These are phyloP conservation scores for Acanthis flammea DNA, from an alignment of 2,797 vertebrate genomes.

Conservation along the genomic window DNA sequence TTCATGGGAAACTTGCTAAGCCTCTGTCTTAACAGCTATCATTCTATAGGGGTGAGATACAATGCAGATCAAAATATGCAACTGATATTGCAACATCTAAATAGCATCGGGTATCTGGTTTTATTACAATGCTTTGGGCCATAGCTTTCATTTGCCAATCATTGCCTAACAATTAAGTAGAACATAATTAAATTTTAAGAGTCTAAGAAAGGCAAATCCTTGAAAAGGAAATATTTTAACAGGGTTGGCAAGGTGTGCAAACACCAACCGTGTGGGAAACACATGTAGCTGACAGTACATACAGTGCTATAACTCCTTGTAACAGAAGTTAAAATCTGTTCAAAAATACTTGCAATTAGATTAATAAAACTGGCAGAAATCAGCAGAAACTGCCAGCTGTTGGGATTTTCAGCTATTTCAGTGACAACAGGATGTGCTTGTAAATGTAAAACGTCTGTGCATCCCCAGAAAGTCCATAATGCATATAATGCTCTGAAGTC, in stretches of 20 bases:
- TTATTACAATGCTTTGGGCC: not conserved
- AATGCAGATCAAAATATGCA: not conserved
- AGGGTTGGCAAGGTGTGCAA: not conserved
- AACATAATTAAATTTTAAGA: not conserved
- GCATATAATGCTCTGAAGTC: not conserved
- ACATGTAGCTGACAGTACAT: not conserved
- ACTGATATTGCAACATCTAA: conserved; percentile 1
- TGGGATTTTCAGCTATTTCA: conserved; percentile 5
- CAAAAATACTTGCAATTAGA: not conserved
- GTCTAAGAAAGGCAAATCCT: not conserved
- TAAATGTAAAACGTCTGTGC: not conserved
- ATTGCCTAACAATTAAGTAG: not conserved
- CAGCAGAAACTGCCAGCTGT: not conserved
- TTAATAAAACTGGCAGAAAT: not conserved
- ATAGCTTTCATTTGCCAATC: not conserved
- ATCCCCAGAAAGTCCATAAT: not conserved
- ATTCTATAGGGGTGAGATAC: not conserved
- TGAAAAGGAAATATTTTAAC: not conserved
- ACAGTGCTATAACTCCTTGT: not conserved
- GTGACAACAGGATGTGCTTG: not conserved
- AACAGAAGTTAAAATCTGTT: not conserved
- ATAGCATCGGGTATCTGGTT: not conserved
- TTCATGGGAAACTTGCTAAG: not conserved
- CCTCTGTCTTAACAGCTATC: not conserved
- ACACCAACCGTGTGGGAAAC: not conserved